A percentile compares a stretch with the other conserved stretches of the same genome.
Evolutionary conservation across 2,113 vertebrate species (phyloP).

Genomic region (Plotosus lineatus): DNA sequence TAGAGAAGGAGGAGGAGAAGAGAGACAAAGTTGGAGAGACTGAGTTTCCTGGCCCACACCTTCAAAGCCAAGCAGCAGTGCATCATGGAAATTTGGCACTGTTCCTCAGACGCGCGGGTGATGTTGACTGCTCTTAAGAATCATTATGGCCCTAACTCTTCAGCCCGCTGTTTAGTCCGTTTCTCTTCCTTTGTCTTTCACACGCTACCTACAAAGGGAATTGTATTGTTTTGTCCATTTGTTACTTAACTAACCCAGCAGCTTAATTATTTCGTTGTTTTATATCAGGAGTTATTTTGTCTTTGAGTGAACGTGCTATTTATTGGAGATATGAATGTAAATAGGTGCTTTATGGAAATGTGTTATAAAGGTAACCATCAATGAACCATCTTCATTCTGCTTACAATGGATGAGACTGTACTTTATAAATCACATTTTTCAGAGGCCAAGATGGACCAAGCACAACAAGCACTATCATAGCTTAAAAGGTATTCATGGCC

Average conservation of each 20-base stretch:
- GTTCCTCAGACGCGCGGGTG: slow-evolving; percentile 60
- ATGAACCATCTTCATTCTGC: neutral
- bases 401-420: neutral
- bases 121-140: slow-evolving; percentile 72
- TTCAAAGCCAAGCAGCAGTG: slow-evolving; percentile 77
- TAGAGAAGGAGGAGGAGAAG: slow-evolving; percentile 41
- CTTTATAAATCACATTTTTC: slow-evolving; percentile 2
- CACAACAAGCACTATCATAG: neutral
- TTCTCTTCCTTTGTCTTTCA: slow-evolving; percentile 49
- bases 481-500: neutral
- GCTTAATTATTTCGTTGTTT: neutral
- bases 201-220: slow-evolving; percentile 35
- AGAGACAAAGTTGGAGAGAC: slow-evolving; percentile 45
- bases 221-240: slow-evolving; percentile 41
- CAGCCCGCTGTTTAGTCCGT: slow-evolving; percentile 28
- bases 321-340: neutral
- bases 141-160: slow-evolving; percentile 67
- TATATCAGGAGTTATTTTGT: slow-evolving; percentile 11
- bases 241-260: neutral
- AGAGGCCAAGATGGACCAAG: neutral
- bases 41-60: slow-evolving; percentile 74
- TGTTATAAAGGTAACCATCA: slow-evolving; percentile 2
- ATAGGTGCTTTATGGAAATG: neutral
- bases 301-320: neutral
- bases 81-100: slow-evolving; percentile 96